phyloP scores from a whole-genome alignment of 2,113 vertebrate species.

The Vidua chalybeata region DNA sequence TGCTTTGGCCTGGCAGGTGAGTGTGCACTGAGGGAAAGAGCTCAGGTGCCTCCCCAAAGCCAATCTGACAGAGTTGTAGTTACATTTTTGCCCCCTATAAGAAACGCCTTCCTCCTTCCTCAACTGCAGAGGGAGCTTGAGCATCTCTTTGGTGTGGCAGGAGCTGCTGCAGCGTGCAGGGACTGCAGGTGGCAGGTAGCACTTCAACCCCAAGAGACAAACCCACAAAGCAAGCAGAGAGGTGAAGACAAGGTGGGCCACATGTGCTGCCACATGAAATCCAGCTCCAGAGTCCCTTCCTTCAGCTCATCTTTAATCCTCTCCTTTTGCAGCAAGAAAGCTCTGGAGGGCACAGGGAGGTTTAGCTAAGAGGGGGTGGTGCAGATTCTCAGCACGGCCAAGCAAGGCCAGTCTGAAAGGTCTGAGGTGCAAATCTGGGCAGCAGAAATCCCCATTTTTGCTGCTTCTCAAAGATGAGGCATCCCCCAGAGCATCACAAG shows the following conservation, averaged over 20 bases:
- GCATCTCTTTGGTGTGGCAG: background rate
- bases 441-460: background rate
- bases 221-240: background rate
- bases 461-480: background rate
- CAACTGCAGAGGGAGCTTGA: conserved; percentile 53
- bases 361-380: background rate
- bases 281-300: background rate
- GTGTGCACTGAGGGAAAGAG: background rate
- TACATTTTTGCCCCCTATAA: background rate
- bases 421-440: background rate
- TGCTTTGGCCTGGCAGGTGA: background rate
- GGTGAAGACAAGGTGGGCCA: background rate
- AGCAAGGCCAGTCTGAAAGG: background rate
- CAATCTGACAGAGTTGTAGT: background rate
- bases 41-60: background rate
- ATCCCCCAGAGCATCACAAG: background rate
- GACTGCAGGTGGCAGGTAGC: background rate
- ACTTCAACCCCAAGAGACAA: background rate
- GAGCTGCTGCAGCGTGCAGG: background rate
- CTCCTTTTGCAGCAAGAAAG: background rate
- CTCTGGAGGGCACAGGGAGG: accelerated
- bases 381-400: accelerated
- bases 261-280: background rate
- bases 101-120: background rate
- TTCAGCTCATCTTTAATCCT: background rate